Conservation (phyloP, 2,888 invertebrate species). For the Urechis unicinctus region DNA sequence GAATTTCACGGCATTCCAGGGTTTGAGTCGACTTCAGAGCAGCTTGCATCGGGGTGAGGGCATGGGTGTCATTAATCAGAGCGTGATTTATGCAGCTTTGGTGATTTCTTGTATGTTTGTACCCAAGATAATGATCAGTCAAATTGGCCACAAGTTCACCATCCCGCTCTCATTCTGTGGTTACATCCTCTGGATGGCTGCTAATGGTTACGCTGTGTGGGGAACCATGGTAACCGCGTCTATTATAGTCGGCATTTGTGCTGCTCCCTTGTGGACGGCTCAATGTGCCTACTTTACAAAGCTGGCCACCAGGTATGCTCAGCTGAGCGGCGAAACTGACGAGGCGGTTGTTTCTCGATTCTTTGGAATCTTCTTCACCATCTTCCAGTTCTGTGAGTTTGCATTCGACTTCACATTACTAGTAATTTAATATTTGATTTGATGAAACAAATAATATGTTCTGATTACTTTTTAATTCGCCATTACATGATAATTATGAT, state of each 20-base stretch:
- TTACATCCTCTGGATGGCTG: conserved; percentile 88
- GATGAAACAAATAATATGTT: no score
- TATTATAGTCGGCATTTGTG: conserved; percentile 86
- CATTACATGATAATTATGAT: no score
- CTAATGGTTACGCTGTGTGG: conserved; percentile 67
- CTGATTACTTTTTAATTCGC: no score
- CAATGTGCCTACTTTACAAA: conserved; percentile 89
- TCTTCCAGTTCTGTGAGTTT: conserved; percentile 89
- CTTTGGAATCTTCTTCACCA: conserved; percentile 97
- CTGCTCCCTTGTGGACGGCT: conserved; percentile 98
- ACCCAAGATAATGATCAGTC: conserved; percentile 26
- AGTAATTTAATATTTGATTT: no score
- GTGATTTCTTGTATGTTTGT: conserved; percentile 94
- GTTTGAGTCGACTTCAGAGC: conserved; percentile 61
- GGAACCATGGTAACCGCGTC: conserved; percentile 73
- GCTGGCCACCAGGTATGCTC: conserved; percentile 70
- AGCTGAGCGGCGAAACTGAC: conserved; percentile 66
- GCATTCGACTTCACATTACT: no score
- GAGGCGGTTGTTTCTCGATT: conserved; percentile 92
- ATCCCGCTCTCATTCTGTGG: conserved; percentile 84
- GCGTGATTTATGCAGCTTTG: conserved; percentile 85
- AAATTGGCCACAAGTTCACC: conserved; percentile 53
- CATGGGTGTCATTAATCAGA: conserved; percentile 80
- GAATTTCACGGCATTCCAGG: conserved; percentile 90
- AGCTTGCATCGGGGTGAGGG: conserved; percentile 85